phyloP scores from a whole-genome alignment of 2,888 invertebrate species.

The Leptogaster cylindrica region DNA sequence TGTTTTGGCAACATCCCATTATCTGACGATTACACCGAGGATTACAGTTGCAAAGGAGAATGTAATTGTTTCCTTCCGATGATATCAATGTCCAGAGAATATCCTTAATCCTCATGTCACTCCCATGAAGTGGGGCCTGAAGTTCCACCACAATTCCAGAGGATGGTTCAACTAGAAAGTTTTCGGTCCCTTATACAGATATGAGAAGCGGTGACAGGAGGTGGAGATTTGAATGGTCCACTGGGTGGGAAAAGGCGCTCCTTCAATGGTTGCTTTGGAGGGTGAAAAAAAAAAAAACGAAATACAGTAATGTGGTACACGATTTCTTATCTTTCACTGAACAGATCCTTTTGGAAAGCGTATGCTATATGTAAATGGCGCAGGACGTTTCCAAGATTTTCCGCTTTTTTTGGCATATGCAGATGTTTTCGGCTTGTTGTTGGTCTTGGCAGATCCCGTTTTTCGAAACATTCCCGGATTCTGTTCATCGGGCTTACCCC shows the following conservation, averaged over 20 bases:
- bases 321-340: conserved; percentile 15
- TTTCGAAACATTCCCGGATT: no score
- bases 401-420: conserved; percentile 36
- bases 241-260: conserved; percentile 34
- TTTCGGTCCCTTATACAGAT: no score
- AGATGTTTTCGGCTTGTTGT: conserved; percentile 39
- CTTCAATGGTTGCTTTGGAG: no score
- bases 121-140: conserved; percentile 12
- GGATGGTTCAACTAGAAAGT: neutral
- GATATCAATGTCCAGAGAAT: neutral
- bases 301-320: conserved; percentile 17
- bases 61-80: conserved; percentile 19
- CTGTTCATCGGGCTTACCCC: no score
- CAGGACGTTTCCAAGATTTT: conserved; percentile 10
- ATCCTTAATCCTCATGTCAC: conserved; percentile 29
- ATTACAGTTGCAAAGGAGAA: conserved; percentile 13
- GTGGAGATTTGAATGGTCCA: conserved; percentile 18
- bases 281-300: conserved; percentile 2
- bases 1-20: conserved; percentile 27
- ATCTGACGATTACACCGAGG: conserved; percentile 36
- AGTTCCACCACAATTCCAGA: conserved; percentile 3
- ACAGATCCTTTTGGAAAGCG: conserved; percentile 17
- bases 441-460: no score
- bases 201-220: neutral
- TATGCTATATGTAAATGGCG: neutral